Percentiles rank a stretch among this genome's conserved stretches.
Evolutionary conservation across 2,888 invertebrate species (phyloP).

Genomic region (Gortyna flavago): DNA sequence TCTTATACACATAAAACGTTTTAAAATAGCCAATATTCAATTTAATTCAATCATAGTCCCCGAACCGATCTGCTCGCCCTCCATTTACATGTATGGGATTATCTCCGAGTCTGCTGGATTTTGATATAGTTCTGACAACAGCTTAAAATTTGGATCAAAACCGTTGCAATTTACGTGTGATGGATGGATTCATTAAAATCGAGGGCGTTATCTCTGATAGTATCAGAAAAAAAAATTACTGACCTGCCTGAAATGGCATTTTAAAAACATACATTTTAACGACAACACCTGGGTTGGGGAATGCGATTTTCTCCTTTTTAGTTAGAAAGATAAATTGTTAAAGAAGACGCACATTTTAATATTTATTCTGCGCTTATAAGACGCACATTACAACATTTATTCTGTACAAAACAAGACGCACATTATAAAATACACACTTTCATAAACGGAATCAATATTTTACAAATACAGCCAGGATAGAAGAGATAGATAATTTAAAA

Average conservation of each 20-base stretch:
- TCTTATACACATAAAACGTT: neutral
- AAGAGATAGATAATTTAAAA: neutral
- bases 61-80: neutral
- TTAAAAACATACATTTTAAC: neutral
- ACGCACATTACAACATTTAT: too few species aligned
- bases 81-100: slow-evolving; percentile 34
- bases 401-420: neutral
- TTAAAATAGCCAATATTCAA: neutral
- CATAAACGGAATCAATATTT: neutral
- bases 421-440: neutral
- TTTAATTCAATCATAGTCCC: neutral
- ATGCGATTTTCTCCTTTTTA: neutral
- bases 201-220: neutral
- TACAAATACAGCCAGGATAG: neutral
- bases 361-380: neutral
- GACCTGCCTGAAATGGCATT: neutral
- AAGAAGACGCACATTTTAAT: neutral
- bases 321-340: neutral
- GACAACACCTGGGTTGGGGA: neutral
- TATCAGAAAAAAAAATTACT: neutral
- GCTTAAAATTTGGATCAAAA: slow-evolving; percentile 16
- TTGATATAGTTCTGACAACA: slow-evolving; percentile 8
- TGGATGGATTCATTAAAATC: slow-evolving; percentile 18
- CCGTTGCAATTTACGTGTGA: slow-evolving; percentile 6
- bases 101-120: slow-evolving; percentile 1